These are phyloP conservation scores for Pipra filicauda DNA, from an alignment of 2,113 vertebrate species.

Conservation along the genomic window DNA sequence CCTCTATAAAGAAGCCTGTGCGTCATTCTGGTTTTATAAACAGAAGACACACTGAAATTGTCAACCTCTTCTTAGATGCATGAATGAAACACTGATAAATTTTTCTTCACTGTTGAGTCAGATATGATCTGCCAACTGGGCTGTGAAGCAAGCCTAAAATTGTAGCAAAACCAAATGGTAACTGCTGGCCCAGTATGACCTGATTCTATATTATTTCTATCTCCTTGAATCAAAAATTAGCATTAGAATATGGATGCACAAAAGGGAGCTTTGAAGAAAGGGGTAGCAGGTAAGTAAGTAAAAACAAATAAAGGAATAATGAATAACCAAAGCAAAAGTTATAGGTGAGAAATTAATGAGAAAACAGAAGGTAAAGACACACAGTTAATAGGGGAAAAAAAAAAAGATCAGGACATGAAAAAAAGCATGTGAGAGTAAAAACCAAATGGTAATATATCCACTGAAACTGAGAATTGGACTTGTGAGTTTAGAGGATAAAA, in stretches of 20 bases:
- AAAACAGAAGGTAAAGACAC: neutral
- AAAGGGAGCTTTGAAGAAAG: neutral
- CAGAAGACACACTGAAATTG: neutral
- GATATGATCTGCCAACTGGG: neutral
- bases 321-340: neutral
- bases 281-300: neutral
- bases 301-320: neutral
- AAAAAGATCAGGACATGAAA: neutral
- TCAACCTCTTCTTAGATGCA: neutral
- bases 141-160: neutral
- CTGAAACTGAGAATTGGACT: neutral
- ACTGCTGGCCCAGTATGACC: neutral
- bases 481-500: neutral
- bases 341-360: neutral
- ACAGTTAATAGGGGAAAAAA: neutral
- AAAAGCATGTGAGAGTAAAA: neutral
- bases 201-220: neutral
- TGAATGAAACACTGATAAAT: fast-evolving
- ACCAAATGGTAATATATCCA: neutral
- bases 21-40: neutral
- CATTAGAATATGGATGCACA: neutral
- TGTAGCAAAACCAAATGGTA: neutral
- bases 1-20: neutral
- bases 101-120: neutral
- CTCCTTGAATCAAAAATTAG: neutral